phyloP scores from a whole-genome alignment of 2,113 vertebrate species.

The Hippocampus barbouri region DNA sequence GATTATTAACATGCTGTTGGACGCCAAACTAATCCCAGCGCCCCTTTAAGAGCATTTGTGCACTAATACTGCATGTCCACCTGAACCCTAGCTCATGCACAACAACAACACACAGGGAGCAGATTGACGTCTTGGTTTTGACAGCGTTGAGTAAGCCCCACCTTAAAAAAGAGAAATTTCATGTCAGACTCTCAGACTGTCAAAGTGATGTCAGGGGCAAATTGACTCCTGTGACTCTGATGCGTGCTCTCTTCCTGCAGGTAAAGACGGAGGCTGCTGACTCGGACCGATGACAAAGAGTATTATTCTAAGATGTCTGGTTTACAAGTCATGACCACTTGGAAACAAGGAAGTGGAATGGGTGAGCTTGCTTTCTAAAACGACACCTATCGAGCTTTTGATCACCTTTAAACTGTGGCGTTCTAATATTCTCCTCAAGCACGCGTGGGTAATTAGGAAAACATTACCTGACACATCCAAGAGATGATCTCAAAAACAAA shows the following conservation, averaged over 20 bases:
- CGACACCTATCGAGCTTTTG: not conserved
- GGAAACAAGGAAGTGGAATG: conserved; percentile 1
- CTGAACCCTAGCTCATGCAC: not conserved
- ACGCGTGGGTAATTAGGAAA: not conserved
- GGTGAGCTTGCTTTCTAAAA: not conserved
- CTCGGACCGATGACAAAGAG: conserved; percentile 24
- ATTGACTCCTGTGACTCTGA: conserved; percentile 29
- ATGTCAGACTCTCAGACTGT: conserved; percentile 42
- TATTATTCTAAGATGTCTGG: not conserved
- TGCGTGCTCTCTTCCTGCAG: conserved; percentile 23
- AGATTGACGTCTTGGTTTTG: conserved; percentile 34
- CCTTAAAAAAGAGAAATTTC: conserved; percentile 41
- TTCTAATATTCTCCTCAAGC: not conserved
- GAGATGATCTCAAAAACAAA: not conserved
- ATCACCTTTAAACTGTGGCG: not conserved
- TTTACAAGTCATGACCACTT: conserved; percentile 9
- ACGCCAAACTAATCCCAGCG: too few relatives aligned
- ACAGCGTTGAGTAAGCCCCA: conserved; percentile 37
- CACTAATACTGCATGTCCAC: not conserved
- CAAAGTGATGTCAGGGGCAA: conserved; percentile 42
- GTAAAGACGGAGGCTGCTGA: conserved; percentile 8
- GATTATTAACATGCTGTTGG: too few relatives aligned
- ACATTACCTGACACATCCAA: not conserved
- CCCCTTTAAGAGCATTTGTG: not conserved
- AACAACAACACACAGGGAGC: not conserved